Percentiles rank a stretch among this genome's conserved stretches.
Conservation (phyloP, 2,797 vertebrate species). For the Rhynchotus rufescens region DNA sequence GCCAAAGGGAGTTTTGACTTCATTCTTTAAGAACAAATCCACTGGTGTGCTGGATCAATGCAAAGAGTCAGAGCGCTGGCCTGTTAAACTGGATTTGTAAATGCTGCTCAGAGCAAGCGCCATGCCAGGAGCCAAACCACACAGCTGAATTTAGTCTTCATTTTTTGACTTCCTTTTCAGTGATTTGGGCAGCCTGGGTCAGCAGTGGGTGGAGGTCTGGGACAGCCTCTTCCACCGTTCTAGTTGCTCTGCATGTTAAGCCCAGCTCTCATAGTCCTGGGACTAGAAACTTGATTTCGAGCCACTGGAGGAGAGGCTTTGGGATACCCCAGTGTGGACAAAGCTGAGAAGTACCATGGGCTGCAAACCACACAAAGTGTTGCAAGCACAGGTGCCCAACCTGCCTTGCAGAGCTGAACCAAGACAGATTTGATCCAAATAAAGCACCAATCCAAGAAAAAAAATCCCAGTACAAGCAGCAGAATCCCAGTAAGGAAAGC, state of each 20-base stretch:
- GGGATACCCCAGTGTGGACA: not conserved
- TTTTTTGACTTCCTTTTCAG: slow-evolving; percentile 9
- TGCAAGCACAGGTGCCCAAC: not conserved
- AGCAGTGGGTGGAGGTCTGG: not conserved
- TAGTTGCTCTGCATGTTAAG: fast-evolving
- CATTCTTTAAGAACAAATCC: slow-evolving; percentile 66
- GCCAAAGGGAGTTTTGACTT: slow-evolving; percentile 68
- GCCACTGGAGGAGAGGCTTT: not conserved
- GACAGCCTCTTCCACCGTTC: not conserved
- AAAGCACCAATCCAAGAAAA: not conserved
- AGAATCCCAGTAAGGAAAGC: not conserved
- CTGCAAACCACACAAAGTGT: not conserved
- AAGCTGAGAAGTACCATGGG: not conserved
- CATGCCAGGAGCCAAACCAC: not conserved
- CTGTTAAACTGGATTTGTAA: slow-evolving; percentile 66
- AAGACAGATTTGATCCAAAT: not conserved
- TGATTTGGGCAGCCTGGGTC: fast-evolving
- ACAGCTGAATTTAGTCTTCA: not conserved
- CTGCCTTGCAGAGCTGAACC: not conserved
- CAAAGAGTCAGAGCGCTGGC: slow-evolving; percentile 39
- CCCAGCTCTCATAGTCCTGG: not conserved
- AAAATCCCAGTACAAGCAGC: not conserved
- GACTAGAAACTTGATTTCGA: not conserved
- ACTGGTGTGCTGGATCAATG: slow-evolving; percentile 54
- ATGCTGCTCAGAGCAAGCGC: slow-evolving; percentile 25